Evolutionary conservation across 2,888 invertebrate genomes (phyloP).

Genomic region (Esperia sulphurella): DNA sequence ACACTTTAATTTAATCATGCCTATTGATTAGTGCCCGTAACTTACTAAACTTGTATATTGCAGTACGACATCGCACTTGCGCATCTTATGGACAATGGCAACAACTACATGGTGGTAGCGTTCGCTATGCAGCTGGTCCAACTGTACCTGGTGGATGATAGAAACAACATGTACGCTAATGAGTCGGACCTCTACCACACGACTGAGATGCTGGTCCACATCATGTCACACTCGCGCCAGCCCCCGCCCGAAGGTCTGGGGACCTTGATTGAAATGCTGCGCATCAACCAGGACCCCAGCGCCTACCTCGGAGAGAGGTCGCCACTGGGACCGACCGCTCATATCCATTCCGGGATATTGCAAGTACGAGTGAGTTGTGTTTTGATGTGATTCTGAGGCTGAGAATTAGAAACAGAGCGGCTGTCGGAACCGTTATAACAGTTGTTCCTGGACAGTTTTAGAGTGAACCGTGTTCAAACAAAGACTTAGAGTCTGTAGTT

Average conservation of each 20-base stretch:
- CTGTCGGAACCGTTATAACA: too few species aligned
- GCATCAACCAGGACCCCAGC: constrained; percentile 85
- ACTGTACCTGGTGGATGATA: constrained; percentile 90
- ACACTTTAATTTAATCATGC: too few species aligned
- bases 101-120: constrained; percentile 87
- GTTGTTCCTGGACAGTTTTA: too few species aligned
- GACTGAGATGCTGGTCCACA: constrained; percentile 89
- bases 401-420: too few species aligned
- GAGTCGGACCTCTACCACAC: constrained; percentile 93
- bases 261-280: constrained; percentile 88
- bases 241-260: constrained; percentile 91
- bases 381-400: too few species aligned
- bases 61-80: constrained; percentile 91
- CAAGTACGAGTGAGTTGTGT: constrained; percentile 84
- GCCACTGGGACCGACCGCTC: constrained; percentile 89
- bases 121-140: constrained; percentile 96
- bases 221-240: constrained; percentile 86
- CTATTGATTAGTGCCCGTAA: constrained; percentile 4
- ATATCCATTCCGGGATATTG: constrained; percentile 95
- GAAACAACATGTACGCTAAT: constrained; percentile 85
- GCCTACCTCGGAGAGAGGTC: constrained; percentile 87
- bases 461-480: too few species aligned
- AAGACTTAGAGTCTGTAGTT: too few species aligned
- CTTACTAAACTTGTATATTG: too few species aligned
- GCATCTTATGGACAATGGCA: constrained; percentile 92